Conservation (phyloP, 1,140 invertebrate species). For the Panulirus ornatus region DNA sequence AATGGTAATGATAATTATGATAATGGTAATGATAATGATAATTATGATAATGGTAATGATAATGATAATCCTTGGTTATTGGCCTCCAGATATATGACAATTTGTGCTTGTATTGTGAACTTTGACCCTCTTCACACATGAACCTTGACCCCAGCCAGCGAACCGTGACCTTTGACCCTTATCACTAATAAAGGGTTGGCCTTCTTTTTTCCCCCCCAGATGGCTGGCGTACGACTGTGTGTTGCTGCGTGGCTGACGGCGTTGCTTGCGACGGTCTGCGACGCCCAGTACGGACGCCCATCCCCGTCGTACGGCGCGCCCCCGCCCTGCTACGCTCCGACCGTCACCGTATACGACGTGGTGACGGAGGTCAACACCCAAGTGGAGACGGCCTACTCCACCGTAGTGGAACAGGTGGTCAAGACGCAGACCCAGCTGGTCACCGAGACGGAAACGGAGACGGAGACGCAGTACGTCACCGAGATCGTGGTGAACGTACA, state of each 20-base stretch:
- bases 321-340: slow-evolving; percentile 37
- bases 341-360: slow-evolving; percentile 54
- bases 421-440: slow-evolving; percentile 22
- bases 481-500: slow-evolving; percentile 18
- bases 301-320: background rate
- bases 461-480: slow-evolving; percentile 24
- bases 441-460: slow-evolving; percentile 40
- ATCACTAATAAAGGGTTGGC: too few species aligned
- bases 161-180: too few species aligned
- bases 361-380: slow-evolving; percentile 40
- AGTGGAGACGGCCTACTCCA: slow-evolving; percentile 46
- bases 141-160: too few species aligned
- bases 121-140: too few species aligned
- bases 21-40: too few species aligned
- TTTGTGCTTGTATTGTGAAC: too few species aligned
- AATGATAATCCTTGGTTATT: too few species aligned
- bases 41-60: too few species aligned
- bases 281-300: background rate
- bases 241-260: background rate
- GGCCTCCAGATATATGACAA: too few species aligned
- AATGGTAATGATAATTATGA: too few species aligned
- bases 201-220: too few species aligned
- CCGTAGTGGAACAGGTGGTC: slow-evolving; percentile 55
- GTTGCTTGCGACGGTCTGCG: background rate
- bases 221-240: too few species aligned